phyloP scores from a whole-genome alignment of 1,140 invertebrate species.

The Drosophila pruinosa region DNA sequence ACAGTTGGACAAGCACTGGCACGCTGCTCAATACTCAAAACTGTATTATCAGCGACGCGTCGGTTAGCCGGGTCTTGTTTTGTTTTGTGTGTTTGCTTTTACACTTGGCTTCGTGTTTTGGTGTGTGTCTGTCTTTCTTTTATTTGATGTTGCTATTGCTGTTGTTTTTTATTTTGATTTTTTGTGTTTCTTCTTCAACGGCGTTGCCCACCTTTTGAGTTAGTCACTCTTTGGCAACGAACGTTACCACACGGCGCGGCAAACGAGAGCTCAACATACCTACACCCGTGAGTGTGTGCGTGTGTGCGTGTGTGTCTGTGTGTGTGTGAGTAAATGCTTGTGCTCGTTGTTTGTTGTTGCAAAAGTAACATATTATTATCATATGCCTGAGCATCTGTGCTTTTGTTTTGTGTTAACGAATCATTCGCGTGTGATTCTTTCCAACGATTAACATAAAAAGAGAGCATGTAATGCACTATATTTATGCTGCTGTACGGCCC shows the following conservation, averaged over 20 bases:
- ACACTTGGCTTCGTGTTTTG: constrained; percentile 52
- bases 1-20: constrained; percentile 10
- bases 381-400: constrained; percentile 32
- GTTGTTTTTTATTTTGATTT: constrained; percentile 21
- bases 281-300: constrained; percentile 26
- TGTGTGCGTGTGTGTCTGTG: neutral
- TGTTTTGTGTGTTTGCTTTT: constrained; percentile 60
- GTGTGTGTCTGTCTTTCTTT: constrained; percentile 36
- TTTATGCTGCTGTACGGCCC: constrained; percentile 13
- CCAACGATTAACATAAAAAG: constrained; percentile 31
- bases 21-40: constrained; percentile 37
- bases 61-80: constrained; percentile 14
- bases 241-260: constrained; percentile 64
- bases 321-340: no score
- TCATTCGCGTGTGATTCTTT: constrained; percentile 26
- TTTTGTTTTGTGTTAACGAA: constrained; percentile 22
- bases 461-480: constrained; percentile 8
- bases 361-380: constrained; percentile 48
- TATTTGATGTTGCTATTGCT: constrained; percentile 10
- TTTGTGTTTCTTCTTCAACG: constrained; percentile 28
- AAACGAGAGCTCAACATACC: constrained; percentile 46
- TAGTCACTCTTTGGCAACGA: constrained; percentile 76
- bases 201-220: constrained; percentile 57
- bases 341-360: constrained; percentile 29
- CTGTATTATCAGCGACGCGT: constrained; percentile 66